phyloP scores from a whole-genome alignment of 2,888 invertebrate species.

The Drosophila merina region DNA sequence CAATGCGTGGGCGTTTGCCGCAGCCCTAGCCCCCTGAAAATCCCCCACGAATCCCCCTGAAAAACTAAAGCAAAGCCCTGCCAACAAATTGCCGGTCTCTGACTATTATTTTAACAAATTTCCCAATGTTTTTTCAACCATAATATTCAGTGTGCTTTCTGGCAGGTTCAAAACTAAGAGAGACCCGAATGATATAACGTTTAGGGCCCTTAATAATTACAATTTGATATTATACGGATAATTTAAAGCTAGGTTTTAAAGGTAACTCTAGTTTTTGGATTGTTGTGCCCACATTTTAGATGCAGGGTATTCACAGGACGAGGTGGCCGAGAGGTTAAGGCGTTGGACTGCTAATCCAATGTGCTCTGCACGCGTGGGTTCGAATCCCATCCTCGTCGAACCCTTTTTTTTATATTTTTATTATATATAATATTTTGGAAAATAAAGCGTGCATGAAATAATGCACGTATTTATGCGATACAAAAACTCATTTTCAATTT shows the following conservation, averaged over 20 bases:
- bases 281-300: background rate
- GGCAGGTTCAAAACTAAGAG: background rate
- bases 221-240: too few relatives aligned
- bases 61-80: background rate
- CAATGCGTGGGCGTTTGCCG: conserved; percentile 21
- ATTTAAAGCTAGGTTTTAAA: too few relatives aligned
- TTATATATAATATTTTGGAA: background rate
- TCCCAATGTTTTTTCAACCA: conserved; percentile 8
- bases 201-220: too few relatives aligned
- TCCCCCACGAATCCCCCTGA: background rate
- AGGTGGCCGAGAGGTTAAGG: conserved; percentile 94
- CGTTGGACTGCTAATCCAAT: conserved; percentile 87
- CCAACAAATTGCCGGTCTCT: conserved; percentile 29
- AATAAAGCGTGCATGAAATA: background rate
- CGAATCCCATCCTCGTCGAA: conserved; percentile 92
- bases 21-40: background rate
- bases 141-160: conserved; percentile 7
- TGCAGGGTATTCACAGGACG: conserved; percentile 84
- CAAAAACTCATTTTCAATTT: background rate
- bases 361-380: conserved; percentile 93
- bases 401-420: background rate
- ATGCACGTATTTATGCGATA: background rate
- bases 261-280: background rate
- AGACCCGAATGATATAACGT: background rate
- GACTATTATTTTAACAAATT: conserved; percentile 20